Conservation (phyloP, 2,888 invertebrate species). For the Formica aserva region DNA sequence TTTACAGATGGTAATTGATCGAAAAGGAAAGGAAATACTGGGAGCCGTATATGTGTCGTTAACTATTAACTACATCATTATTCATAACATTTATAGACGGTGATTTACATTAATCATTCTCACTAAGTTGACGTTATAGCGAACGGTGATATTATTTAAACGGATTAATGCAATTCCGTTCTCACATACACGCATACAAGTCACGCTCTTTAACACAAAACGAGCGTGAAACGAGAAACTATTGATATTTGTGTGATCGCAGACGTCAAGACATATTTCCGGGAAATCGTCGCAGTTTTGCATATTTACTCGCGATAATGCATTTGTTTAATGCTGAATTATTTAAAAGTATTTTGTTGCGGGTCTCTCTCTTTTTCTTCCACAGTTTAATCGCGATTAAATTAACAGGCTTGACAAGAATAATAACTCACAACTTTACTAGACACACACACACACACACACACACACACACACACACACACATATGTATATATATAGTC, state of each 20-base stretch:
- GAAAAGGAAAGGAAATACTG: conserved; percentile 71
- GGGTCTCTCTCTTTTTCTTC: background rate
- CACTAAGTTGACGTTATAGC: conserved; percentile 45
- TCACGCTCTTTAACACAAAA: background rate
- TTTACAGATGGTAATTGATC: conserved; percentile 67
- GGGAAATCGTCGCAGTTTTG: background rate
- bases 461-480: too few species aligned
- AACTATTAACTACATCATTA: conserved; percentile 71
- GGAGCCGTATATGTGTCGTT: conserved; percentile 69
- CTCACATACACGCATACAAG: background rate
- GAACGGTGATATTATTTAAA: conserved; percentile 24
- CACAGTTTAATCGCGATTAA: background rate
- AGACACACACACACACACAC: background rate
- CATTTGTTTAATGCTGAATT: background rate
- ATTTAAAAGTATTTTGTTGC: background rate
- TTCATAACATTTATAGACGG: conserved; percentile 69
- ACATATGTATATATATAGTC: background rate
- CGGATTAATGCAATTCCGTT: background rate
- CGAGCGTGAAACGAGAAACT: background rate
- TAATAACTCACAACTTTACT: background rate
- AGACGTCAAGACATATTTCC: background rate
- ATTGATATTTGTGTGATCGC: background rate
- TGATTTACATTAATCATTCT: conserved; percentile 66
- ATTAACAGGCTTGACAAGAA: background rate
- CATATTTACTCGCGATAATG: background rate